Base-by-base conservation (phyloP, 2,113 vertebrate genomes). In the Tonatia bakeri region DNA sequence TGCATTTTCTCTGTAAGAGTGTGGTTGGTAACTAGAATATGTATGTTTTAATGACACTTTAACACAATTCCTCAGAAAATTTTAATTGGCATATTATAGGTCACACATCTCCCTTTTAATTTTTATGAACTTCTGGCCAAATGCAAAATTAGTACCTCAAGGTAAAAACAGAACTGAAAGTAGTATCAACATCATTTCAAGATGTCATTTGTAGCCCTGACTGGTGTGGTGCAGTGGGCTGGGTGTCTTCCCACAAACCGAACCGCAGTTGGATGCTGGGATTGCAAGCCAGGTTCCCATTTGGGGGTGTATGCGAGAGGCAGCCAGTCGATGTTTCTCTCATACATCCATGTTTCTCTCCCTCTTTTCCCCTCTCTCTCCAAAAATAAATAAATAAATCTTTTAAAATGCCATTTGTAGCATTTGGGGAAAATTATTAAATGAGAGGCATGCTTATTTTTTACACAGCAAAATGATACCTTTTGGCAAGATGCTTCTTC, bases 361-460 rank as follows among this genome's bases (percentile, higher is more conserved):
- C 59, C 26, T 61, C 22, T 3, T 26, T 28, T 61, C 59, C 59
- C 59, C 12, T 31, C 26, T 31, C 61, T 64, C 61, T 64, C 56
- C 56, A 31, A 31, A 64, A 64, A 31, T 31, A 64, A 31, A 64
- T 64, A 31, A 31, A 64, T 64, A 31, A 64, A 31, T 64, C 11
- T 84, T 96, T 97, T 84, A 96, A 79, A 96, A 82, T 85, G 82
- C n/a, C 52, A 54, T 87, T 87, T 87, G 59, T 61, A 93, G 61
- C 73, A 94, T 56, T 93, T n/a, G 17, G 73, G 24, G 17, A 64
- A 94, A 86, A 82, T 70, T 93, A 87, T 88, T 73, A 61, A 87
- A 50, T 47, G 16, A 88, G 22, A 70, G 13, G 65, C 33, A 69
- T 89, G 38, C 24, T 89, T 93, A 85, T 87, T 88, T 91, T 92